phyloP scores from a whole-genome alignment of 37 sponge, comb jelly and placozoan species.

The Agelas oroides region DNA sequence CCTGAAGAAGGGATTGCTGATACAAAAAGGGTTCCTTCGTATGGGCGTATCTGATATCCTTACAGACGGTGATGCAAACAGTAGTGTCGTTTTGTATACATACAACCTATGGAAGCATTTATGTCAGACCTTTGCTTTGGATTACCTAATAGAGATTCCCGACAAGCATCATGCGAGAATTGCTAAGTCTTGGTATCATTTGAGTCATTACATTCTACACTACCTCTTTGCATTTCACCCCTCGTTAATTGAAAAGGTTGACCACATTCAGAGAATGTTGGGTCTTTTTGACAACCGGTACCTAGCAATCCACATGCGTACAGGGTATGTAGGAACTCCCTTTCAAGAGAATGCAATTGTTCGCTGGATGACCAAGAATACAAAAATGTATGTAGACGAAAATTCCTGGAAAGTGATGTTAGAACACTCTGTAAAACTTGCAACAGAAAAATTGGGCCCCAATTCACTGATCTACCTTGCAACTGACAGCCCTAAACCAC shows the following conservation, averaged over 20 bases:
- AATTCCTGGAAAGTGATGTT: slow-evolving; percentile 20
- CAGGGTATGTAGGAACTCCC: slow-evolving; percentile 45
- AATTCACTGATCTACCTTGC: slow-evolving; percentile 1
- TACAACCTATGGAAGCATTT: slow-evolving; percentile 5
- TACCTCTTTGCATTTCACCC: slow-evolving; percentile 16
- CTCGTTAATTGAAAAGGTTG: neutral
- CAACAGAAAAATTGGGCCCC: neutral
- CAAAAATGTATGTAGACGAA: slow-evolving; percentile 1
- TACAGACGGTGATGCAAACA: neutral
- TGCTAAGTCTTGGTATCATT: neutral
- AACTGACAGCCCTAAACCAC: slow-evolving; percentile 22
- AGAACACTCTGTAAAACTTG: neutral
- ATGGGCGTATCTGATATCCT: slow-evolving; percentile 18
- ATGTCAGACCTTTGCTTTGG: slow-evolving; percentile 15
- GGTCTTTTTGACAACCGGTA: slow-evolving; percentile 12
- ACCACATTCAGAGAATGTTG: neutral
- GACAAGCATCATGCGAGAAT: slow-evolving; percentile 4
- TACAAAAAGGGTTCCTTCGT: slow-evolving; percentile 1
- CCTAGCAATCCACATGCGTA: slow-evolving; percentile 40
- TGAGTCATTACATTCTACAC: slow-evolving; percentile 16
- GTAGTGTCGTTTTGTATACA: neutral
- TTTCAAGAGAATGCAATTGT: neutral
- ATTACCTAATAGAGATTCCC: slow-evolving; percentile 31
- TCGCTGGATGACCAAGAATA: neutral
- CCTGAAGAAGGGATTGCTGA: neutral